These are phyloP conservation scores for Petaurus breviceps DNA, from an alignment of 2,113 vertebrate genomes.

Conservation along the genomic window DNA sequence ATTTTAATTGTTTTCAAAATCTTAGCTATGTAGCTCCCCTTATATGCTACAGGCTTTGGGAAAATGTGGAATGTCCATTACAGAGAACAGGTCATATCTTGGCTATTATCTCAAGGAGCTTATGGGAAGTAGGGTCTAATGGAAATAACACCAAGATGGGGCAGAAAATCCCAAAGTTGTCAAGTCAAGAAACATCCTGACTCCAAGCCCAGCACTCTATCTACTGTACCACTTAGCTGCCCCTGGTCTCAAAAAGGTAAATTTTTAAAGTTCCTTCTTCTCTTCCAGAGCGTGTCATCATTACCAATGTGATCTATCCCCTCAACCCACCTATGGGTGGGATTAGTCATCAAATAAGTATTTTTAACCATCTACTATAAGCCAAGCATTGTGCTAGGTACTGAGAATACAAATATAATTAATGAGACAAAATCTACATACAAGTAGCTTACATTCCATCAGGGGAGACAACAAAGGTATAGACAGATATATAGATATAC, in stretches of 20 bases:
- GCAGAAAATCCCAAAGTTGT: background rate
- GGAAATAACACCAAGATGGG: background rate
- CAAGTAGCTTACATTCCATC: background rate
- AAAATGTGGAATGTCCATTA: background rate
- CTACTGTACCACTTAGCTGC: background rate
- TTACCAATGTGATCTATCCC: too few species aligned
- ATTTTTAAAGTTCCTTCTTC: background rate
- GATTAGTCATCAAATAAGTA: background rate
- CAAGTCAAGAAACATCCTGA: background rate
- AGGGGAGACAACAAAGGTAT: background rate
- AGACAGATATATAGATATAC: background rate
- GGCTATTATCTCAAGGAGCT: background rate
- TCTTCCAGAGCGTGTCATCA: too few species aligned
- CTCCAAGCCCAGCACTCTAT: background rate
- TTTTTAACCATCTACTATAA: background rate
- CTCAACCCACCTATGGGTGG: background rate
- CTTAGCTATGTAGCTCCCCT: background rate
- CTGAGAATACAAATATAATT: background rate
- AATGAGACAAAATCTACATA: background rate
- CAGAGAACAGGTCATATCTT: background rate
- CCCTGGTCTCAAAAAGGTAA: background rate
- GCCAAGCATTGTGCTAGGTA: background rate
- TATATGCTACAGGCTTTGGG: background rate
- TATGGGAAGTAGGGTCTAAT: background rate
- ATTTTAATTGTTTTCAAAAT: background rate